Conservation (phyloP, 2,888 invertebrate genomes). For the Drosophila dives region DNA sequence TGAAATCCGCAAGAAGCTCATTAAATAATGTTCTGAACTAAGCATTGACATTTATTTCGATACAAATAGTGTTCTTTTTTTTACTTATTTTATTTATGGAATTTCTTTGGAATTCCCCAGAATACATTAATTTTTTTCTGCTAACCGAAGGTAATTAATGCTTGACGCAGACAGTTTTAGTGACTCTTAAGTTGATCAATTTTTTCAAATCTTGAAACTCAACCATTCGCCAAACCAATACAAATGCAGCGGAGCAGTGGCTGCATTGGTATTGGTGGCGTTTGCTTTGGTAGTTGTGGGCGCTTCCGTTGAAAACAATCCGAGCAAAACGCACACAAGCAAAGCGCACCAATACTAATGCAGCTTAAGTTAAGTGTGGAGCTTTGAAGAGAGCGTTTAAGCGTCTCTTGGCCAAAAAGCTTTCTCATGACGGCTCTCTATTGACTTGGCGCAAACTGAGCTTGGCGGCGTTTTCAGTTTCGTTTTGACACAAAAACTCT, state of each 20-base stretch:
- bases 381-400: constrained; percentile 40
- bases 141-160: constrained; percentile 35
- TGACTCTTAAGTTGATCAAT: constrained; percentile 34
- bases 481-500: constrained; percentile 80
- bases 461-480: constrained; percentile 69
- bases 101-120: constrained; percentile 59
- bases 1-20: constrained; percentile 24
- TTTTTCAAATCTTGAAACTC: constrained; percentile 42
- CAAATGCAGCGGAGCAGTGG: constrained; percentile 9
- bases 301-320: constrained; percentile 68
- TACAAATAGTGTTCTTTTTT: not conserved
- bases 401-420: constrained; percentile 34
- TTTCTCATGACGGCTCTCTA: constrained; percentile 42
- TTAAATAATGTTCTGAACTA: constrained; percentile 27
- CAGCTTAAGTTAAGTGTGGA: constrained; percentile 6
- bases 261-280: constrained; percentile 46
- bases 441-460: constrained; percentile 49
- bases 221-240: constrained; percentile 41
- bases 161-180: constrained; percentile 23
- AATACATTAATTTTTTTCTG: constrained; percentile 43
- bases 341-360: constrained; percentile 43
- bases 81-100: constrained; percentile 8
- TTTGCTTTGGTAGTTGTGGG: constrained; percentile 49
- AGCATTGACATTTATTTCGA: constrained; percentile 51
- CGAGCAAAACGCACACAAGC: constrained; percentile 50